A percentile compares a stretch with the other conserved stretches of the same genome.
phyloP scores from a whole-genome alignment of 2,113 vertebrate genomes.

The Philantomba maxwellii region DNA sequence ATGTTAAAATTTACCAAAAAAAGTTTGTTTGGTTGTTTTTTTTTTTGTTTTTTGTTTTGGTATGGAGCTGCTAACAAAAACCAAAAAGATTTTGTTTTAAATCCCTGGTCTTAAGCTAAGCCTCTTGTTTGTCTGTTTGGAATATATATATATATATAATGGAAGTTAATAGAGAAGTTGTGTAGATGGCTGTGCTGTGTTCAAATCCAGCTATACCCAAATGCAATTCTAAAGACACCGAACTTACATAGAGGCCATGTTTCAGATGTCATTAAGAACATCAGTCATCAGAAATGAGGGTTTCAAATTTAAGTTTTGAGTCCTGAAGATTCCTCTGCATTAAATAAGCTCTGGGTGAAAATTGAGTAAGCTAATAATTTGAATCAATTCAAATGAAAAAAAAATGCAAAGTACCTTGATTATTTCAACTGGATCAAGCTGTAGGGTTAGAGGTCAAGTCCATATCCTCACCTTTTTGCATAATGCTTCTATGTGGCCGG shows the following conservation, averaged over 20 bases:
- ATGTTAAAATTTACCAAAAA: not conserved
- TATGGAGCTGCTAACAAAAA: not conserved
- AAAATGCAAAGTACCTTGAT: not conserved
- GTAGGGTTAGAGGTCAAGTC: constrained; percentile 1
- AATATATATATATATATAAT: not conserved
- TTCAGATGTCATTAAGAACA: not conserved
- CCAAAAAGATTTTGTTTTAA: not conserved
- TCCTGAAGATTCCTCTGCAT: not conserved
- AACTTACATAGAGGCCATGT: not conserved
- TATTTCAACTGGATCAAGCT: constrained; percentile 21
- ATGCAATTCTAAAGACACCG: not conserved
- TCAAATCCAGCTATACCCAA: not conserved
- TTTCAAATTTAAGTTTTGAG: not conserved
- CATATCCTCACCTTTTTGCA: not conserved
- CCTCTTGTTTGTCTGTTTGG: not conserved
- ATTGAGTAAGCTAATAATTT: constrained; percentile 4
- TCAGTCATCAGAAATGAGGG: constrained; percentile 19
- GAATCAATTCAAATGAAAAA: not conserved
- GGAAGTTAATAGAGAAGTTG: not conserved
- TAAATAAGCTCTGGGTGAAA: constrained; percentile 15
- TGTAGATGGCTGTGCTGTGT: no score
- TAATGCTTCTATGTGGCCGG: constrained; percentile 43
- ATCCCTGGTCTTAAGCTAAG: not conserved
- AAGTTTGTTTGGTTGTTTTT: no score
- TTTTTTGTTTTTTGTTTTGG: not conserved